These are phyloP conservation scores for Lophotriccus pileatus DNA, from an alignment of 2,797 vertebrate genomes.

Conservation along the genomic window DNA sequence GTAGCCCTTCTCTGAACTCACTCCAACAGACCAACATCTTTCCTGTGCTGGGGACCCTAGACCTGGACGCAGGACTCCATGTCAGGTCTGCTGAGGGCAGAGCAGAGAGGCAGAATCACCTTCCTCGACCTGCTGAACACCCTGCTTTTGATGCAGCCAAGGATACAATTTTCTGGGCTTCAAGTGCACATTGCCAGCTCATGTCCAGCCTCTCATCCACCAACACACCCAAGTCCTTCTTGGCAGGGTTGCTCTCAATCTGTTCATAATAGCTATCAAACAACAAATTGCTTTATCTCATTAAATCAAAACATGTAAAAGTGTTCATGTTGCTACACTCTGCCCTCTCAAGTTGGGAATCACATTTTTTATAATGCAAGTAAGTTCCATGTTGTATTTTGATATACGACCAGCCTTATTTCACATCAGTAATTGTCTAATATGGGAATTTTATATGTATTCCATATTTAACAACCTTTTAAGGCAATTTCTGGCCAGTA, in stretches of 20 bases:
- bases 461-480: not conserved
- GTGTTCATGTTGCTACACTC: not conserved
- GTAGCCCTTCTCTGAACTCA: not conserved
- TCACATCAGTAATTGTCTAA: not conserved
- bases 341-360: not conserved
- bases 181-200: not conserved
- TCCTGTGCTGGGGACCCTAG: not conserved
- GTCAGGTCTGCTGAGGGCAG: not conserved
- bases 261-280: not conserved
- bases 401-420: not conserved
- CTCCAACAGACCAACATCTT: not conserved
- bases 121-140: fast-evolving
- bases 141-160: not conserved
- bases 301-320: not conserved
- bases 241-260: not conserved
- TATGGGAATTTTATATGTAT: not conserved
- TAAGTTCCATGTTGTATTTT: not conserved
- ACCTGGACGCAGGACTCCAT: not conserved
- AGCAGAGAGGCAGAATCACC: not conserved
- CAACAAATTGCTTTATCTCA: not conserved
- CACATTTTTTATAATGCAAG: not conserved
- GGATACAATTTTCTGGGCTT: not conserved
- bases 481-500: not conserved
- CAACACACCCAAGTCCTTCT: not conserved
- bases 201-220: not conserved